Conservation (phyloP, 2,113 vertebrate species). For the Callocephalon fimbriatum region DNA sequence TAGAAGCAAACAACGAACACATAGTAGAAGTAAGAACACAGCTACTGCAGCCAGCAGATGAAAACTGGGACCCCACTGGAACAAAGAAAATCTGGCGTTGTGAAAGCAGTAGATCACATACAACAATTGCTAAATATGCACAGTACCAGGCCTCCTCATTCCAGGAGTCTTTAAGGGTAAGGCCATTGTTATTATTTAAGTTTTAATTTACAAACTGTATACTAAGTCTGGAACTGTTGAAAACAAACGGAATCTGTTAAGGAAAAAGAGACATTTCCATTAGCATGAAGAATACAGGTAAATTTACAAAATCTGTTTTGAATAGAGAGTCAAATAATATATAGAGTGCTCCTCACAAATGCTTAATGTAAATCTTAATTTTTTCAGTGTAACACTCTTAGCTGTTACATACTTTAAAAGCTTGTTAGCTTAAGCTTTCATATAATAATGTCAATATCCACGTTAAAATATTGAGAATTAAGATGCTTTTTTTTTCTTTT, state of each 20-base stretch:
- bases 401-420: neutral
- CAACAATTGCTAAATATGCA: conserved; percentile 96
- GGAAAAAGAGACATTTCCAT: neutral
- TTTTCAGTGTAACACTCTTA: neutral
- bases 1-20: conserved; percentile 97
- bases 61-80: conserved; percentile 97
- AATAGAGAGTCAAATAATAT: neutral
- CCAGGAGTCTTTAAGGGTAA: conserved; percentile 96
- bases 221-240: neutral
- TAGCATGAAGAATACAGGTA: neutral
- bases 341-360: neutral
- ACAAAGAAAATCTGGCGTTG: conserved; percentile 96
- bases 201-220: neutral
- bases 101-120: conserved; percentile 96
- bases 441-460: neutral
- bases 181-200: conserved; percentile 16
- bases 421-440: neutral
- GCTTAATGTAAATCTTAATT: neutral
- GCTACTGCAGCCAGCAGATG: conserved; percentile 92
- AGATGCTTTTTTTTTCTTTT: neutral
- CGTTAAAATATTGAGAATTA: neutral
- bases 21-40: conserved; percentile 97
- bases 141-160: conserved; percentile 98
- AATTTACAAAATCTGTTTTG: neutral
- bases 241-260: neutral